Conservation (phyloP, 2,113 vertebrate species). For the Atlantisia rogersi region DNA sequence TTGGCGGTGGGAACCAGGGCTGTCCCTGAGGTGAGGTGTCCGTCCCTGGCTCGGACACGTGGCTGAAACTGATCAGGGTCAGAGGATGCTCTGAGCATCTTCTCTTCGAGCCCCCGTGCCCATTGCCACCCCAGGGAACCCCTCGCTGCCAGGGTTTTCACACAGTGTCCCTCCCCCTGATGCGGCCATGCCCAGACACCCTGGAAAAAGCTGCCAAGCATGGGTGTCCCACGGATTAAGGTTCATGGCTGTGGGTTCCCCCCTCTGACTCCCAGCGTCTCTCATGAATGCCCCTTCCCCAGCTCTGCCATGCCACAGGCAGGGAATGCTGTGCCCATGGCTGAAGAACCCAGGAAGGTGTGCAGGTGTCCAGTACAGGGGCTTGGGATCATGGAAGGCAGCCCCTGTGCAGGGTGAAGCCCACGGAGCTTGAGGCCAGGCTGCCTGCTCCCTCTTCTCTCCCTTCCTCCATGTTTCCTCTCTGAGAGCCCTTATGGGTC, state of each 20-base stretch:
- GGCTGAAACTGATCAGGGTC: background rate
- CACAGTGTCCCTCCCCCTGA: background rate
- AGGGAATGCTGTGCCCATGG: background rate
- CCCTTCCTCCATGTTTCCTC: background rate
- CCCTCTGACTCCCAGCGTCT: background rate
- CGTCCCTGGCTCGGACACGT: background rate
- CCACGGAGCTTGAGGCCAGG: background rate
- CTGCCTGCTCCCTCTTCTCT: background rate
- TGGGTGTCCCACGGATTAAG: background rate
- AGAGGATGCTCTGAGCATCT: background rate
- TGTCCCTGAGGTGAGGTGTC: background rate
- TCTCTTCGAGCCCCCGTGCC: background rate
- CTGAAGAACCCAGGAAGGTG: background rate
- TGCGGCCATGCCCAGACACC: accelerated
- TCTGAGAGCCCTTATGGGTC: background rate
- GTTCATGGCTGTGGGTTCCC: background rate
- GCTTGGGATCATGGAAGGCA: background rate
- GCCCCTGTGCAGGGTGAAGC: background rate
- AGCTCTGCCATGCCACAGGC: background rate
- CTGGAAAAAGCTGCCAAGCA: background rate
- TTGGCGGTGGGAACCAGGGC: accelerated
- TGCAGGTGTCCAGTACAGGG: background rate
- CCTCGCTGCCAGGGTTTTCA: background rate
- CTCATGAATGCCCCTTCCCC: background rate
- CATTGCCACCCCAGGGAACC: accelerated